Evolutionary conservation across 37 sponge, comb jelly and placozoan genomes (phyloP), one percentile per base, ranked within the genome.

Genomic region (Cladorhizidae sp.): DNA sequence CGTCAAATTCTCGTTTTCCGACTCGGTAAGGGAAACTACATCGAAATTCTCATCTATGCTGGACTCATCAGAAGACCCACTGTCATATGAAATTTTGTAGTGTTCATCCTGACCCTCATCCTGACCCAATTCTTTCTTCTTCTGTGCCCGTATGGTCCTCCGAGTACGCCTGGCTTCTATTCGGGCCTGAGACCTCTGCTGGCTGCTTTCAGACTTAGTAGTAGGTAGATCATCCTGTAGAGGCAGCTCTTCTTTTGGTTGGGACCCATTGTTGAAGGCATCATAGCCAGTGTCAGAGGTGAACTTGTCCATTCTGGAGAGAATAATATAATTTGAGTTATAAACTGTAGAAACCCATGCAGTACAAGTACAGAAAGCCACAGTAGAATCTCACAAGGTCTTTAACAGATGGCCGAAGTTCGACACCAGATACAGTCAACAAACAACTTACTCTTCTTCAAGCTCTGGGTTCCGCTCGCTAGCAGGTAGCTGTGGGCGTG

Each of bases 1-100:
- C 90, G 90, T 89, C 22, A 89, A 70, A 31, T 67, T 39, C 52
- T 89, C 90, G 0, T 79, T 80, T 12, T 84, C 67, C 20, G 81
- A 80, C 41, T 73, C 72, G 23, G 80, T 45, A 1, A 89, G 23
- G 14, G 90, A 89, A 11, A 50, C 86, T 12, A 90, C 86, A 18
- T 81, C 81, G 38, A 77, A 85, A 57, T 85, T 64, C 32, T 89
- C 89, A 28, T 80, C 76, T 35, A 84, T 63, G 31, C 40, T 70
- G 32, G 85, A 85, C 31, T 36, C 62, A 39, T 85, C 86, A 39
- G 40, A 40, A 61, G 62, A 58, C 26, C 57, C 77, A 28, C 35
- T 5, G 73, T 40, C 64, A 43, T 40, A 56, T 42, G 63, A 61
- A 2, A 80, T 57, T 37, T 80, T 80, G 41, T 70, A 55, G 23